Evolutionary conservation across 2,797 vertebrate species (phyloP).

Genomic region (Manis crassicaudata): DNA sequence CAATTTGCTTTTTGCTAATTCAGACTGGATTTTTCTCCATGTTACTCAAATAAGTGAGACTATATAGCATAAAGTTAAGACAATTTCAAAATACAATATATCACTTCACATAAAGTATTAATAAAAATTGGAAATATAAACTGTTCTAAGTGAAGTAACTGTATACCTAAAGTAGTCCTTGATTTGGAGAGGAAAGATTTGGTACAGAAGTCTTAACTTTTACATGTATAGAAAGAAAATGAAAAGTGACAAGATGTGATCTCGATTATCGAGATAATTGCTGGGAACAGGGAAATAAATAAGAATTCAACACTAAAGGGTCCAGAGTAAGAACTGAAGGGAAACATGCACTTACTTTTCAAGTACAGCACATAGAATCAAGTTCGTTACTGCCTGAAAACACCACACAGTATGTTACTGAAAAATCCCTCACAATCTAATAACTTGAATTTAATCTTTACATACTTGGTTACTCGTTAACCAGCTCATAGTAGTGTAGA

Average conservation of each 20-base stretch:
- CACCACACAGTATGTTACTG: background rate
- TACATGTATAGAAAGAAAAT: background rate
- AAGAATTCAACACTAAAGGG: background rate
- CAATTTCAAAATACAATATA: constrained; percentile 10
- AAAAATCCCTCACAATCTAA: background rate
- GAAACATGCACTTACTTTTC: constrained; percentile 25
- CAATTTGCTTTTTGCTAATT: background rate
- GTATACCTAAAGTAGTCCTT: background rate
- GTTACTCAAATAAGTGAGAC: constrained; percentile 27
- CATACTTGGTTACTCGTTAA: background rate
- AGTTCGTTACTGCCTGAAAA: background rate
- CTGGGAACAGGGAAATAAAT: background rate
- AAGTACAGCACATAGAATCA: constrained; percentile 8
- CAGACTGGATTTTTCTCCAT: background rate
- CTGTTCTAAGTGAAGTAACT: constrained; percentile 40
- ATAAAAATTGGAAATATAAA: constrained; percentile 9
- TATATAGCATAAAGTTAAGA: background rate
- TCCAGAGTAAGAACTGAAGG: background rate
- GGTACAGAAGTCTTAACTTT: constrained; percentile 25
- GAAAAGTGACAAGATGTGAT: background rate
- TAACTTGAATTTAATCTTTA: constrained; percentile 37
- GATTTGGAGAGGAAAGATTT: constrained; percentile 15
- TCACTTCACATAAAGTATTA: background rate
- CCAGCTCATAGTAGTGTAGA: background rate
- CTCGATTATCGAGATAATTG: background rate